Base-by-base conservation (phyloP, 2,113 vertebrate genomes). In the Tetraodon nigroviridis region DNA sequence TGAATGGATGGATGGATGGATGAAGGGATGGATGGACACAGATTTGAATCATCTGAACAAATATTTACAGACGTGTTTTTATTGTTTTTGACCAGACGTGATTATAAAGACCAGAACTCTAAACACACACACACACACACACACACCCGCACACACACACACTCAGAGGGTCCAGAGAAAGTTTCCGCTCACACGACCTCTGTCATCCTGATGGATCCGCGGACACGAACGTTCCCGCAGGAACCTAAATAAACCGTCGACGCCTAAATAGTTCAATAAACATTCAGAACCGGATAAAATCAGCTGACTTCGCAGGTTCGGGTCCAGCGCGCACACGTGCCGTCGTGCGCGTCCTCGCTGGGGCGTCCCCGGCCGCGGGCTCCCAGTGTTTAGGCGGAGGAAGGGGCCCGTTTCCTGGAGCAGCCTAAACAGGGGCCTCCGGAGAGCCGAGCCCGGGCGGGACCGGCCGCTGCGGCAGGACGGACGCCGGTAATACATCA, bases 341-440 rank as follows among this genome's bases (percentile, higher is more conserved):
- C 32, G 11, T 12, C 32, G 32, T n/a, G 44, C 14, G 14, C 44
- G 44, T 7, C 44, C 44, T n/a, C 44, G 44, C 8, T n/a, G 44
- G 4, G 24, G 24, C 24, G 24, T 27, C 3, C 24, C 1, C 3
- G 24, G 87, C 86, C 89, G 89, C 89, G 88, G 85, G 89, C 87
- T 37, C 90, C 44, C 79, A 75, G 79, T 96, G 94, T 97, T 96
- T 95, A 94, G 91, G 89, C 88, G 91, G 92, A 95, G 94, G 94
- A 97, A 97, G 92, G 92, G 92, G 92, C 89, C 94, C 95, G 94
- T 94, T 96, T 97, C 94, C 94, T 93, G 94, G 84, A 89, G 79
- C 84, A 83, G 92, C 91, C 92, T 93, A 91, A 94, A 93, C 90
- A 91, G 89, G 90, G 92, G 92, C 93, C 92, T 73, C 81, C 91